Evolutionary conservation across 1,140 invertebrate species (phyloP), one percentile per base, ranked within the genome.

Genomic region (Reticulitermes speratus): DNA sequence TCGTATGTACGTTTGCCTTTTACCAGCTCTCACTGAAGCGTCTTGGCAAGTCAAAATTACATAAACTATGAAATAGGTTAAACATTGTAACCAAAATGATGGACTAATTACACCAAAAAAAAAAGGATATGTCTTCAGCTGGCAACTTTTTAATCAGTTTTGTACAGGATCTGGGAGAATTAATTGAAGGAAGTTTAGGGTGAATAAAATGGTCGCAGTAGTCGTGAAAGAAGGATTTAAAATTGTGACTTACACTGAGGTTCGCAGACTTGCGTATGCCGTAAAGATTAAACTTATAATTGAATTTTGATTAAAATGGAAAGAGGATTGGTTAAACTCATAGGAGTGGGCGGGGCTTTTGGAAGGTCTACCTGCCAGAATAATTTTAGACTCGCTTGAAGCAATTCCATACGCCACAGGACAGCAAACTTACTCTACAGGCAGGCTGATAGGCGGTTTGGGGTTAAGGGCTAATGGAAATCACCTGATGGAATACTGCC

Each of bases 261-360:
- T 30, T 75, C 25, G 12, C 65, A 75, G 25, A 75, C 65, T 25
- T 75, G 65, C 7, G 65, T 75, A 75, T 25, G 25, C n/a, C 12
- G 25, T 30, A 25, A 30, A 75, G 65, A 75, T 75, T 55, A 75
- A 75, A 75, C 9, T 75, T 75, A 75, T 75, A 75, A 75, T 75
- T 75, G 65, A 75, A 75, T 75, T 75, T 75, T 75, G 65, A 75
- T 75, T 25, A 75, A 14, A 75, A 30, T 75, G 65, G 65, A 75
- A 14, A 6, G 65, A 75, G 65, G 65, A 30, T 30, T 75, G 5
- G 65, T 30, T 75, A n/a, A 75, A 75, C n/a, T 14, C 65, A 6
- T 75, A 30, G 14, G 65, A 30, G 9, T n/a, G n/a, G 65, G 65
- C 6, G 9, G n/a, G 11, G 2, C 25, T 8, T 11, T 25, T n/a